phyloP scores from a whole-genome alignment of 2,888 invertebrate species.

The Nephrotoma guestfalica region DNA sequence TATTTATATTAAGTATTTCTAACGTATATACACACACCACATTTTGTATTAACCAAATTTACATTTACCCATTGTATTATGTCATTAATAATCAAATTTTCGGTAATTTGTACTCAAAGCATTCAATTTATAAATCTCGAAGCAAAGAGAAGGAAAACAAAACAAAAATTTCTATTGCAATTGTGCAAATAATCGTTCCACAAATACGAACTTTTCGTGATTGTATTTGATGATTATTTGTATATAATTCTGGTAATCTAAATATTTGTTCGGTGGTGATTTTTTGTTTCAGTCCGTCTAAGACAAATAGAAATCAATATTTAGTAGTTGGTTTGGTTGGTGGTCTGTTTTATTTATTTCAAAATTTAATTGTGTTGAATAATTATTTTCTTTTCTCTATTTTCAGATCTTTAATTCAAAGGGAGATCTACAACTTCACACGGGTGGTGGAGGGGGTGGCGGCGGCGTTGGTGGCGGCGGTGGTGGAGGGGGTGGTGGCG shows the following conservation, averaged over 20 bases:
- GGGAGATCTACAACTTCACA: slow-evolving; percentile 93
- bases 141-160: background rate
- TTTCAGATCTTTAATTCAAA: slow-evolving; percentile 94
- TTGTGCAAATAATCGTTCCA: background rate
- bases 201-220: background rate
- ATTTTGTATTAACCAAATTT: background rate
- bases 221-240: background rate
- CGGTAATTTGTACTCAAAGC: background rate
- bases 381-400: slow-evolving; percentile 20
- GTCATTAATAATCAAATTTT: background rate
- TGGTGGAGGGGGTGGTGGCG: slow-evolving; percentile 15
- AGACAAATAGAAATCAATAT: background rate
- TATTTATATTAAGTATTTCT: background rate
- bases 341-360: background rate
- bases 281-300: background rate
- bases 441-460: slow-evolving; percentile 41
- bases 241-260: background rate
- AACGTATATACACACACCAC: background rate
- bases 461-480: slow-evolving; percentile 15
- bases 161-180: background rate
- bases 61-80: background rate
- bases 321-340: background rate
- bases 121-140: background rate
- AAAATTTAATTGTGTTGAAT: background rate
- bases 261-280: background rate